Conservation (phyloP, 2,888 invertebrate species). For the Drosophila emarginata region DNA sequence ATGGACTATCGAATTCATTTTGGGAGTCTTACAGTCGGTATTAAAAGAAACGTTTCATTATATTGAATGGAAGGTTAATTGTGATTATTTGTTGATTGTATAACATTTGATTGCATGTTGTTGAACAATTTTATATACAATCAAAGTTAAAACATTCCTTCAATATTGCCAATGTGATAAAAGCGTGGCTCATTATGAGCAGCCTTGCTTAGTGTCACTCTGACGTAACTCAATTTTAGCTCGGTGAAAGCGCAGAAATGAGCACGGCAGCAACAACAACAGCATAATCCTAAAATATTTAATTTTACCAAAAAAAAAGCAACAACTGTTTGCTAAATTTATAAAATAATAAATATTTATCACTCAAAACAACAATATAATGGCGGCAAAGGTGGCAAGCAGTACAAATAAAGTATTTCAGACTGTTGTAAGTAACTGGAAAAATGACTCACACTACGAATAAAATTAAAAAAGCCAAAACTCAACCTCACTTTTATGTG, state of each 20-base stretch:
- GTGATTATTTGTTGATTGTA: too few relatives aligned
- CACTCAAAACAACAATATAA: slow-evolving; percentile 52
- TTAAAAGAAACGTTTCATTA: too few relatives aligned
- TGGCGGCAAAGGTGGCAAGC: slow-evolving; percentile 82
- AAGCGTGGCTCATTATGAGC: not conserved
- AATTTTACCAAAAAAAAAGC: not conserved
- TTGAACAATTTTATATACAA: too few relatives aligned
- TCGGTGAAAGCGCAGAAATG: not conserved
- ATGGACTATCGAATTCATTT: too few relatives aligned
- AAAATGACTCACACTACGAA: not conserved
- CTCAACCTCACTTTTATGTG: slow-evolving; percentile 66
- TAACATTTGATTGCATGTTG: too few relatives aligned
- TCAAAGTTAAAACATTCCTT: not conserved
- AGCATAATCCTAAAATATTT: not conserved
- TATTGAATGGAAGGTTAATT: too few relatives aligned
- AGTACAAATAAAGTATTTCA: slow-evolving; percentile 87
- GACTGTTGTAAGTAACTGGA: slow-evolving; percentile 85
- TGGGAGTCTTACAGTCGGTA: too few relatives aligned
- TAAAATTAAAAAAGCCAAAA: slow-evolving; percentile 18
- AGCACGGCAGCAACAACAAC: not conserved
- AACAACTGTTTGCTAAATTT: slow-evolving; percentile 63
- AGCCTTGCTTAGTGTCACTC: not conserved
- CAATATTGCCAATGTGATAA: not conserved
- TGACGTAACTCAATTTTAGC: not conserved
- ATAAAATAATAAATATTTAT: slow-evolving; percentile 3